Evolutionary conservation across 1,140 invertebrate genomes (phyloP), one percentile per base, ranked within the genome.

Genomic region (Dinoponera quadriceps): DNA sequence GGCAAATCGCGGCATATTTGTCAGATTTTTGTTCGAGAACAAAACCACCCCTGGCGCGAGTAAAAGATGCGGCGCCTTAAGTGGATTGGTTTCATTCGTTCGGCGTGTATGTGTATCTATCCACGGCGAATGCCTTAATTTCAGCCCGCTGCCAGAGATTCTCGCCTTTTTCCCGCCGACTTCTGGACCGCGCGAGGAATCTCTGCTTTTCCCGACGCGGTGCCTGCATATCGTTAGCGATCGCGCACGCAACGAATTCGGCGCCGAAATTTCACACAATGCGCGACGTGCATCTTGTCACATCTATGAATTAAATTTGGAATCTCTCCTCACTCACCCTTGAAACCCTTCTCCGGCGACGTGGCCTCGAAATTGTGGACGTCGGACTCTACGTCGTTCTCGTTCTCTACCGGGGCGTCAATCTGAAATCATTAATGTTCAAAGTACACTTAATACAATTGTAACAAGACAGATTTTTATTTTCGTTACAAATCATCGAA

Each of bases 1-100:
- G 88, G 90, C 88, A 94, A 94, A 94, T 94, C 91, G 93, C 88
- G 90, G 92, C 92, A 94, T 94, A 94, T 94, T 94, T 94, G 93
- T 94, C 93, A 94, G 93, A 94, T 94, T 94, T 93, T 93, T 93
- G 92, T 94, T 92, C 89, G 84, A 82, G 91, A 91, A 92, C 91
- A 93, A 94, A 94, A 83, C 74, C 78, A 84, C 78, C 80, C 80
- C 82, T 51, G 60, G n/a, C 57, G 65, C 74, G 66, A 38, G 29
- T 59, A 84, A 86, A 68, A 85, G 66, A 74, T 63, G 83, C 60
- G 81, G 44, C 59, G 49, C 85, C 87, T 90, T 94, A 94, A 93
- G 92, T 94, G 93, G 92, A 94, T 94, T 94, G 93, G 89, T 92
- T 94, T 94, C 91, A 87, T 87, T 87, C 83, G 81, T 89, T 85